Evolutionary conservation across 2,888 invertebrate species (phyloP), one percentile per base, ranked within the genome.

Genomic region (Hydrotaea cyrtoneurina): DNA sequence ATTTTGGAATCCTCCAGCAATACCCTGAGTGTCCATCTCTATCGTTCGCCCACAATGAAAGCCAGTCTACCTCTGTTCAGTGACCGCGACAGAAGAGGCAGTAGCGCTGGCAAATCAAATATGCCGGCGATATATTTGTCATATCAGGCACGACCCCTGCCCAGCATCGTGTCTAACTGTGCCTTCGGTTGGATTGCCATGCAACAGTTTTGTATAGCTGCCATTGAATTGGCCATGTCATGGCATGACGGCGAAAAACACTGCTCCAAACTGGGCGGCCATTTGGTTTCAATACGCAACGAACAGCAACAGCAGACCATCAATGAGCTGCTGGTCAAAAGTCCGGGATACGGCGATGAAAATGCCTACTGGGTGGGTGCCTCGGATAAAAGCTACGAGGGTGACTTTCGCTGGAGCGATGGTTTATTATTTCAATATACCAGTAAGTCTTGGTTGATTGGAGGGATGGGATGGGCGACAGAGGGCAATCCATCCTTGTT

Each of bases 351-450:
- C 86, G 93, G 94, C 31, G 95, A 95, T 76, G 94, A 95, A 86
- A 95, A 95, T 89, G 95, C 95, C 13, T 96, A 96, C 92, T 97
- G 97, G 97, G 95, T 97, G 59, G 96, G 97, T 39, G 96, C 96
- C 0, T 95, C 96, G 0, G 96, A 97, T 90, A 94, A 94, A 86
- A 94, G 94, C 59, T 95, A 95, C 88, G 97, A 97, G 90, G 96
- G 96, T 43, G 96, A 96, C 91, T 97, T 96, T 92, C 94, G 95
- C 78, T 97, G 97, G 97, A 94, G 95, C 0, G 95, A 96, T 89
- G 96, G 96, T 50, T 93, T 95, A 77, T 94, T 95, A 13, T 96
- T 96, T 91, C 94, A 95, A 53, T 96, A 95, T 89, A 94, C 96
- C 88, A 95, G 97, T 97, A 92, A 95, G 95, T 87, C 21, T n/a